Evolutionary conservation across 2,888 invertebrate genomes (phyloP).

Genomic region (Harpagoxenus sublaevis): DNA sequence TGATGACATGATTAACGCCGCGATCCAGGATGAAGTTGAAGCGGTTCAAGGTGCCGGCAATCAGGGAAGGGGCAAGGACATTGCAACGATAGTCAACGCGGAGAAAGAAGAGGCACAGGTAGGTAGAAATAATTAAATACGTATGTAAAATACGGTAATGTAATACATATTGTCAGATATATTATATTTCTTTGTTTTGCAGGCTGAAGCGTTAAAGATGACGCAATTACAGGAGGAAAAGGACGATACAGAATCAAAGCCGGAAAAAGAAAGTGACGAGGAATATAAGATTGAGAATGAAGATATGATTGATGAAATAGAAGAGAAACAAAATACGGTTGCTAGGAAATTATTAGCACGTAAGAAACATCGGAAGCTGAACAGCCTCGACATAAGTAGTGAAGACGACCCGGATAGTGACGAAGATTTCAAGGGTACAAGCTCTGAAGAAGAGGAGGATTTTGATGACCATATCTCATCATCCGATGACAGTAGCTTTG

Average conservation of each 20-base stretch:
- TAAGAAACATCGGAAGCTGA: conserved; percentile 92
- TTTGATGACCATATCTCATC: conserved; percentile 87
- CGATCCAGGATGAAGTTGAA: conserved; percentile 93
- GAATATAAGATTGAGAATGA: conserved; percentile 83
- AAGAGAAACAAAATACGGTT: conserved; percentile 82
- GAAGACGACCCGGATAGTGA: conserved; percentile 94
- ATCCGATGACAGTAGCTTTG: conserved; percentile 88
- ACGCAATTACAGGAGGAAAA: conserved; percentile 86
- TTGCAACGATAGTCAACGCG: conserved; percentile 94
- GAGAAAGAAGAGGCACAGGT: conserved; percentile 89
- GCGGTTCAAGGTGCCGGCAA: conserved; percentile 93
- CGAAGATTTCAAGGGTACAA: conserved; percentile 96
- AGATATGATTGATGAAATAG: conserved; percentile 81
- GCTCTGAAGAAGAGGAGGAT: conserved; percentile 89
- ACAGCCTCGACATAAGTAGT: conserved; percentile 93
- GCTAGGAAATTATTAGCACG: conserved; percentile 81
- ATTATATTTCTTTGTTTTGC: conserved; percentile 21
- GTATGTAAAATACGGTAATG: neutral
- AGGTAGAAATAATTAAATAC: conserved; percentile 28
- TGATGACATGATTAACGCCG: conserved; percentile 97
- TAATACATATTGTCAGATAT: neutral
- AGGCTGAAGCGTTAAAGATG: conserved; percentile 78
- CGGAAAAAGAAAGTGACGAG: conserved; percentile 83
- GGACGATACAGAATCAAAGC: conserved; percentile 79
- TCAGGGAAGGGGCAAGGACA: conserved; percentile 95